Percentiles rank a stretch among this genome's conserved stretches.
Evolutionary conservation across 2,113 vertebrate genomes (phyloP).

Genomic region (mouse (Mus musculus)): GRCm39 chr6:101476501-101477000

Average conservation of each 20-base stretch:
- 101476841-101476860: slow-evolving; percentile 1
- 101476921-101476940: not conserved
- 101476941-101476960: not conserved
- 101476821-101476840: not conserved
- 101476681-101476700: not conserved
- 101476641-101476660: not conserved
- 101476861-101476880: not conserved
- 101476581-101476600: not conserved
- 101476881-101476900: not conserved
- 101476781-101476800: not conserved
- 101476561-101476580: not conserved
- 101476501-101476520: not conserved
- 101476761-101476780: not conserved
- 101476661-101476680: not conserved
- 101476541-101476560: not conserved
- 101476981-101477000: not conserved
- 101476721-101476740: not conserved
- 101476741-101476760: no score
- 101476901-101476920: not conserved
- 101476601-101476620: not conserved
- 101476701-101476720: not conserved
- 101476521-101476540: not conserved
- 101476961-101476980: not conserved
- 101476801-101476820: not conserved
- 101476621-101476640: not conserved